Evolutionary conservation across 2,113 vertebrate genomes (phyloP).

Genomic region (Pterophyllum scalare): DNA sequence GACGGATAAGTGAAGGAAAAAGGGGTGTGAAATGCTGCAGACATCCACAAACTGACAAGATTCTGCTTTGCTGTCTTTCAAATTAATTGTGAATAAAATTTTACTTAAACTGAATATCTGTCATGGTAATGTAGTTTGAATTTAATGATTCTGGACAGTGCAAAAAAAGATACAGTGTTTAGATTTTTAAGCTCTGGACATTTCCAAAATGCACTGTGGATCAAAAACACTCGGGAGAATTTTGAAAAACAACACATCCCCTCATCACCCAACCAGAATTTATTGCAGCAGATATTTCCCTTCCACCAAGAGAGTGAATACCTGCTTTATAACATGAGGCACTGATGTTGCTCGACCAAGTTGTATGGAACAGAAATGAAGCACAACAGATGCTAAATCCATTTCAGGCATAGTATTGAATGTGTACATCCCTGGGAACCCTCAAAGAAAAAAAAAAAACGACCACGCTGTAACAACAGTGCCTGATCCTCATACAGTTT

Average conservation of each 20-base stretch:
- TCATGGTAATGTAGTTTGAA: neutral
- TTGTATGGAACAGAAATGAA: no score
- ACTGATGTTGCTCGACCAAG: no score
- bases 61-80: slow-evolving; percentile 1
- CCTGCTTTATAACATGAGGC: neutral
- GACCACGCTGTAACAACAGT: no score
- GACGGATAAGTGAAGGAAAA: slow-evolving; percentile 67
- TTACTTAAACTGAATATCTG: neutral
- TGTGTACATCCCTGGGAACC: no score
- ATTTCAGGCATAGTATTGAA: no score
- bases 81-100: neutral
- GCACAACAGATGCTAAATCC: no score
- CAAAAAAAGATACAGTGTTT: neutral
- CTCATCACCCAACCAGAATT: neutral
- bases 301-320: neutral
- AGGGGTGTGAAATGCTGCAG: slow-evolving; percentile 61
- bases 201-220: neutral
- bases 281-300: neutral
- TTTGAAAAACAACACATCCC: no score
- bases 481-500: no score
- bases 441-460: no score
- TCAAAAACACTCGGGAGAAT: neutral
- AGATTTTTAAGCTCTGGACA: neutral
- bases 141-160: neutral
- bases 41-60: slow-evolving; percentile 55